Percentiles rank a stretch among this genome's conserved stretches.
These are phyloP conservation scores for Melopsittacus undulatus DNA, from an alignment of 2,797 vertebrate species.

Conservation along the genomic window DNA sequence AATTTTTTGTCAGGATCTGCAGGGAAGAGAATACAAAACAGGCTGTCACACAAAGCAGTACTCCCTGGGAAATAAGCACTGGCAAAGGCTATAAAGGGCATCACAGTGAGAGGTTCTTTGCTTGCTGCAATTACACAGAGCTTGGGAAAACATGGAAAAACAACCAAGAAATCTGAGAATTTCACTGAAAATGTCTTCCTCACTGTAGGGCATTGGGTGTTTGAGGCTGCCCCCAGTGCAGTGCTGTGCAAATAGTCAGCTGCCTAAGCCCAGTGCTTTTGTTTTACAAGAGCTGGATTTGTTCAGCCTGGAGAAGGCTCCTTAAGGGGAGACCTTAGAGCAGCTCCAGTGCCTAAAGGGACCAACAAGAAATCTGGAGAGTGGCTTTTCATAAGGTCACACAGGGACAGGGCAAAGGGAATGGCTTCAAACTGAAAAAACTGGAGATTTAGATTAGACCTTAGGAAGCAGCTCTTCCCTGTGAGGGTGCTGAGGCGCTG, in stretches of 20 bases:
- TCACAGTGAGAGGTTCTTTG: conserved; percentile 2
- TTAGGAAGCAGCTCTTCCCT: neutral
- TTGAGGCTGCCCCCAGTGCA: neutral
- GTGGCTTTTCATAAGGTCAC: neutral
- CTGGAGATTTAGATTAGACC: neutral
- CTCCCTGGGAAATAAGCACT: conserved; percentile 40
- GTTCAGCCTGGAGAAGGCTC: neutral
- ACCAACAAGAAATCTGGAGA: neutral
- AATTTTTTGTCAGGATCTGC: neutral
- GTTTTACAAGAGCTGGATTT: neutral
- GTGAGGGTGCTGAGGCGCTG: neutral
- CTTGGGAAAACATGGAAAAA: conserved; percentile 19
- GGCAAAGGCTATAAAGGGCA: conserved; percentile 27
- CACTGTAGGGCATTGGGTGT: neutral
- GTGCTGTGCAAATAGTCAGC: neutral
- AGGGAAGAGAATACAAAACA: conserved; percentile 4
- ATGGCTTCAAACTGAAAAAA: neutral
- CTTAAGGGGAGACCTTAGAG: neutral
- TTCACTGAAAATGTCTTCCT: neutral
- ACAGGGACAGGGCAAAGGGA: neutral
- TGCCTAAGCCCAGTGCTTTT: neutral
- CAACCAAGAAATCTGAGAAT: neutral
- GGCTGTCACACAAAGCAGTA: neutral
- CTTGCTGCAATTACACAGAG: neutral
- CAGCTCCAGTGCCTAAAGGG: neutral